Evolutionary conservation across 2,113 vertebrate genomes (phyloP).

Genomic region (Macrotus californicus): DNA sequence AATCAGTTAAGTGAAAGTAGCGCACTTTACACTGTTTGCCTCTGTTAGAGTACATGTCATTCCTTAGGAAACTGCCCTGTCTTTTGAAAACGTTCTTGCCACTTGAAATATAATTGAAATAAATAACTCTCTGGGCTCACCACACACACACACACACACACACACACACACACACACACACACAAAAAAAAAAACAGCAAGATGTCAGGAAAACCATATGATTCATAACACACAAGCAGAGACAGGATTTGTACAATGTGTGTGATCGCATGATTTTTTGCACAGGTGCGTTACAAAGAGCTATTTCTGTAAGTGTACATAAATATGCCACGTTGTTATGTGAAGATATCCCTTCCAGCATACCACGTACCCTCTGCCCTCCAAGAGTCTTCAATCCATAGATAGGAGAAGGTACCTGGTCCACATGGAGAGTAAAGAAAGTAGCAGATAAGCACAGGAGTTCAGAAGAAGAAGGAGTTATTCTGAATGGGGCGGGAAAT

Average conservation of each 20-base stretch:
- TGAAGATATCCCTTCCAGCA: neutral
- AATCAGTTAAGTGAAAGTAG: conserved; percentile 50
- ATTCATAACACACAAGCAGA: neutral
- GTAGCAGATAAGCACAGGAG: neutral
- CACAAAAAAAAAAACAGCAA: neutral
- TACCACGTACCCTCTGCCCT: neutral
- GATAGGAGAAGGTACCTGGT: neutral
- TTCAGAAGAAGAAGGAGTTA: neutral
- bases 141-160: neutral
- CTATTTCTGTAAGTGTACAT: neutral
- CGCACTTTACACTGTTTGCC: conserved; percentile 2
- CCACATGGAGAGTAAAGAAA: neutral
- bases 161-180: neutral
- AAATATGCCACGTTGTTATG: neutral
- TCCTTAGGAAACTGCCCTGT: conserved; percentile 8
- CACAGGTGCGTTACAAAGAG: neutral
- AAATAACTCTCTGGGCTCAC: neutral
- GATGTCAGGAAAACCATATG: neutral
- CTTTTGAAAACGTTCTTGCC: conserved; percentile 15
- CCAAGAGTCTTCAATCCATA: neutral
- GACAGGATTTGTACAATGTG: neutral
- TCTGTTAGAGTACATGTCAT: neutral
- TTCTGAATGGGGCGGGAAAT: neutral
- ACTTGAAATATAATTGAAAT: conserved; percentile 37
- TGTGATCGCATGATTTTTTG: neutral